Evolutionary conservation across 2,888 invertebrate genomes (phyloP).

Genomic region (Eupithecia dodoneata): DNA sequence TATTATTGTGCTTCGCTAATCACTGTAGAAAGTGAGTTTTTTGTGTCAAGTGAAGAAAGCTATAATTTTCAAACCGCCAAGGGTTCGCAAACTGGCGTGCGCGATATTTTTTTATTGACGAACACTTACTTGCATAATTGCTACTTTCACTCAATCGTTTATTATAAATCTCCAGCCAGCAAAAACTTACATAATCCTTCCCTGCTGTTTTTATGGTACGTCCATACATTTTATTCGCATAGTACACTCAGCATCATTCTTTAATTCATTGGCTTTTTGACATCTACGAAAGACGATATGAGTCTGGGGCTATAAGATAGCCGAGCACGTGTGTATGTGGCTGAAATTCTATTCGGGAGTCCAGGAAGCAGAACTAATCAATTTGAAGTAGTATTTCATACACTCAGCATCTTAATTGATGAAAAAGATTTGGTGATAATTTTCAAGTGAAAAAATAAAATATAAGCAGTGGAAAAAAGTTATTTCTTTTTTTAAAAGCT

Average conservation of each 20-base stretch:
- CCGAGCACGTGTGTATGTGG: background rate
- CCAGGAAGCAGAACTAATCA: background rate
- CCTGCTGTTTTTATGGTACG: background rate
- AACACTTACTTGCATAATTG: slow-evolving; percentile 23
- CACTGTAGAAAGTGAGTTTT: slow-evolving; percentile 14
- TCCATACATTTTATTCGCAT: background rate
- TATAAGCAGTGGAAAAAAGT: background rate
- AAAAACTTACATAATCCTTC: background rate
- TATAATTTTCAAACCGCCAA: slow-evolving; percentile 14
- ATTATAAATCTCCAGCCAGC: background rate
- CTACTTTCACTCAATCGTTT: slow-evolving; percentile 8
- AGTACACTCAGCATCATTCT: background rate
- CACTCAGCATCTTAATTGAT: background rate
- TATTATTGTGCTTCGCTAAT: background rate
- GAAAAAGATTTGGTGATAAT: background rate
- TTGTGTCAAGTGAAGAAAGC: slow-evolving; percentile 16
- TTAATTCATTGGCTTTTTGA: background rate
- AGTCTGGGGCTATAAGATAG: background rate
- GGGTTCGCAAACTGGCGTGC: slow-evolving; percentile 14
- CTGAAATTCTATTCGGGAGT: background rate
- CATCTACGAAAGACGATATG: background rate
- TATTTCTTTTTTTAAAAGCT: background rate
- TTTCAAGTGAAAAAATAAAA: background rate
- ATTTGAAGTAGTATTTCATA: background rate
- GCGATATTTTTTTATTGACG: slow-evolving; percentile 20